Conservation (phyloP, 2,113 vertebrate genomes). For the Uria aalge region DNA sequence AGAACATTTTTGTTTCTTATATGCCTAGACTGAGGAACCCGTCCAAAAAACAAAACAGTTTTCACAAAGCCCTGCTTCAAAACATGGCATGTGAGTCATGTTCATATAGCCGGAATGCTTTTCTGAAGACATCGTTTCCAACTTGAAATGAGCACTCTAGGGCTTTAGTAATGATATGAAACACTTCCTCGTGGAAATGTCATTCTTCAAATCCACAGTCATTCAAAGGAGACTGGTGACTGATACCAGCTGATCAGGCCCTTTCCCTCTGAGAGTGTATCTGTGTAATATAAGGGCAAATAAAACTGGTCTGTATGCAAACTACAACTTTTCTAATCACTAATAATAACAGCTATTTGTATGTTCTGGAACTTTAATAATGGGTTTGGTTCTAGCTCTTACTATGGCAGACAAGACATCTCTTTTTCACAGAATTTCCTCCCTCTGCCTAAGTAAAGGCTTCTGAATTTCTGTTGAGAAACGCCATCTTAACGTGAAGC, state of each 20-base stretch:
- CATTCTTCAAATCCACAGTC: neutral
- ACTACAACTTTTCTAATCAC: neutral
- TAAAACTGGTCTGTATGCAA: neutral
- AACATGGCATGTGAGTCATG: neutral
- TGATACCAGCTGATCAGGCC: neutral
- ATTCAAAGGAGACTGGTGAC: neutral
- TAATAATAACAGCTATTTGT: neutral
- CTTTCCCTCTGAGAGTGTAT: neutral
- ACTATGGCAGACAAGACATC: neutral
- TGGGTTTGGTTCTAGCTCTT: neutral
- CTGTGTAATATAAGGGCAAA: fast-evolving
- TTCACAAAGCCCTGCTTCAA: neutral
- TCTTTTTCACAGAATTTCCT: neutral
- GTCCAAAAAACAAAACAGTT: neutral
- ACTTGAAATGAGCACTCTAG: neutral
- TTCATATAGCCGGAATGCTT: neutral
- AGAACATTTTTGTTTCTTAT: neutral
- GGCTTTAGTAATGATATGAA: neutral
- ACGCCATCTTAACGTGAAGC: neutral
- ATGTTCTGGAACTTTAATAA: neutral
- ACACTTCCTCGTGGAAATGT: neutral
- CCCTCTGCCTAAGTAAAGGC: neutral
- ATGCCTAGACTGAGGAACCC: fast-evolving
- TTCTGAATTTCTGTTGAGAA: neutral
- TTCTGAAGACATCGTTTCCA: neutral